phyloP scores from a whole-genome alignment of 2,113 vertebrate genomes.

The Tricholaema leucomelas region DNA sequence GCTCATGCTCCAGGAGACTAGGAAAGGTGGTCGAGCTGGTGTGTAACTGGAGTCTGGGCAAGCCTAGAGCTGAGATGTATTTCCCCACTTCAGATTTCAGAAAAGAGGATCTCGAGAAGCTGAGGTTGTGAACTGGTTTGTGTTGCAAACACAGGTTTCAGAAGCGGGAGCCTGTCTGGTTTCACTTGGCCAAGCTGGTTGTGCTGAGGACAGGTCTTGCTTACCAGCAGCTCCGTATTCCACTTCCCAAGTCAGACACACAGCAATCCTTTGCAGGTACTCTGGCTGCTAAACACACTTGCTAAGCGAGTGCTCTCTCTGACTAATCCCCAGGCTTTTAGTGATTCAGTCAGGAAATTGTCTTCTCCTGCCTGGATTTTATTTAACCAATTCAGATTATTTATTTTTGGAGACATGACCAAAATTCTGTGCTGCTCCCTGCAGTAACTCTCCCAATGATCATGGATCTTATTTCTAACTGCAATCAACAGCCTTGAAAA shows the following conservation, averaged over 20 bases:
- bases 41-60: rapidly evolving
- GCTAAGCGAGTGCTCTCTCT: constrained; percentile 2
- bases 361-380: background rate
- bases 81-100: background rate
- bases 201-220: background rate
- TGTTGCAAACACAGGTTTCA: background rate
- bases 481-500: background rate
- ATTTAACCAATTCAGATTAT: constrained; percentile 39
- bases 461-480: background rate
- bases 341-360: background rate
- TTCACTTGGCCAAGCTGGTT: background rate
- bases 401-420: constrained; percentile 28
- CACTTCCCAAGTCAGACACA: background rate
- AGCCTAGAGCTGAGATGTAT: background rate
- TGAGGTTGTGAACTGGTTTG: background rate
- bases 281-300: constrained; percentile 1
- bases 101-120: background rate
- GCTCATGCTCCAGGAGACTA: background rate
- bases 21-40: background rate
- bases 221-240: background rate
- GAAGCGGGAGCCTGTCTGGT: background rate
- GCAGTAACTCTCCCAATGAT: background rate
- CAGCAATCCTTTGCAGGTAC: background rate
- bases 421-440: background rate
- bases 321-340: constrained; percentile 20